A percentile compares a stretch with the other conserved stretches of the same genome.
Evolutionary conservation across 2,797 vertebrate genomes (phyloP).

Genomic region (Sebastes oblongus): DNA sequence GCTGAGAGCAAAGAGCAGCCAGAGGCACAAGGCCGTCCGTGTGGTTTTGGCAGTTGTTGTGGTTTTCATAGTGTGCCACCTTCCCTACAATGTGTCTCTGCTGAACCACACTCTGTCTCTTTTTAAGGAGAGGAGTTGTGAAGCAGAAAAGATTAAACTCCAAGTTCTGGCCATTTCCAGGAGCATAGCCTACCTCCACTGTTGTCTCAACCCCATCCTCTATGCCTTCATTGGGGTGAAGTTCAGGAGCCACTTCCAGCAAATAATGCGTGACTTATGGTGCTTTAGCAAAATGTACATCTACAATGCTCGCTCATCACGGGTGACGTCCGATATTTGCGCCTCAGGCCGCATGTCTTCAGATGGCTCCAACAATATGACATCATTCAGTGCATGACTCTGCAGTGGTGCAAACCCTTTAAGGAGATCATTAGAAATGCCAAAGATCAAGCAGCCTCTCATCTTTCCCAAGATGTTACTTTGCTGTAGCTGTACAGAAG

Average conservation of each 20-base stretch:
- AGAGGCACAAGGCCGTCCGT: slow-evolving; percentile 87
- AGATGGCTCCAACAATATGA: slow-evolving; percentile 77
- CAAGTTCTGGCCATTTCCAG: slow-evolving; percentile 71
- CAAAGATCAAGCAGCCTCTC: neutral
- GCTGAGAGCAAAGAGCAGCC: slow-evolving; percentile 83
- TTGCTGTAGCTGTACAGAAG: neutral
- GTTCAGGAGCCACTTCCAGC: slow-evolving; percentile 89
- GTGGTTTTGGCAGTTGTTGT: slow-evolving; percentile 87
- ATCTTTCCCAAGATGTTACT: neutral
- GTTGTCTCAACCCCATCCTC: slow-evolving; percentile 92
- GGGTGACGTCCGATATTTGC: slow-evolving; percentile 76
- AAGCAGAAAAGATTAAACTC: slow-evolving; percentile 47
- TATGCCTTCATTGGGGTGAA: slow-evolving; percentile 94
- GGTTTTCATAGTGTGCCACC: slow-evolving; percentile 88
- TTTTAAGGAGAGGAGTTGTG: slow-evolving; percentile 76
- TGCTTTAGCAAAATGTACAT: slow-evolving; percentile 81
- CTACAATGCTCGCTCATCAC: slow-evolving; percentile 64
- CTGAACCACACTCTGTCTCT: slow-evolving; percentile 78
- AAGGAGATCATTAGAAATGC: neutral
- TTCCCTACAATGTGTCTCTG: slow-evolving; percentile 88
- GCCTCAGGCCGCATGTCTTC: slow-evolving; percentile 75
- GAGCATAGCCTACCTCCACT: slow-evolving; percentile 90
- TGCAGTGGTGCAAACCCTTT: neutral
- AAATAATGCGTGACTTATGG: slow-evolving; percentile 85
- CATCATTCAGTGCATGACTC: slow-evolving; percentile 86